Base-by-base conservation (phyloP, 2,113 vertebrate genomes). In the Climacteris rufus region DNA sequence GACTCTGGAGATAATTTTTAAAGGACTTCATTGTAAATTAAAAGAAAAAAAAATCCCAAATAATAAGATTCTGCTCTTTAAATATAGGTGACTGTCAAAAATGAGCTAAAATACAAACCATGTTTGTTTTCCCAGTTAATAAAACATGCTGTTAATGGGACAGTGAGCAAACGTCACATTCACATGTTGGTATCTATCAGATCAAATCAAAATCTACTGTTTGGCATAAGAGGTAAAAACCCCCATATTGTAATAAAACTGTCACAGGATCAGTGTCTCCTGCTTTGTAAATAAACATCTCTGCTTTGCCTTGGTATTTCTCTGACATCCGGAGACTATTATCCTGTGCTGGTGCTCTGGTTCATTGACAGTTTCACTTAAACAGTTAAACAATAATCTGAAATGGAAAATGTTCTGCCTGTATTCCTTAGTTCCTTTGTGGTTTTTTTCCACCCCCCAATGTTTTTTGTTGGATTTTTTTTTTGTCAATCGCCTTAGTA, bases 271-370 rank as follows among this genome's bases (percentile, higher is more conserved):
- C 95, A 94, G 93, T 94, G 94, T 96, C 93, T 97, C 93, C 87
- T 97, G 87, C 95, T 97, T 97, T 96, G 91, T 93, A 96, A 97
- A 97, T 96, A 96, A 96, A 94, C 86, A 93, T 95, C 89, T 94
- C 92, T 94, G 78, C 94, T 96, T 95, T 96, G 89, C 94, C 59
- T 95, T 1, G 11, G 83, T 96, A 83, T 97, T 97, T 96, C 90
- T 92, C 66, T 93, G 97, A 83, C 93, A 91, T 93, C 94, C 90
- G 37, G 96, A 97, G 95, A 91, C 95, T 85, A 70, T 97, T 97
- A 97, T 71, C 94, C 94, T 96, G 90, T 93, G 95, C 93, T 89
- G 83, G 77, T 85, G 92, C 97, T 98, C 66, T 92, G 97, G 97
- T 97, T 97, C 90, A 94, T 89, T 96, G 97, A 85, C 96, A 96